Base-by-base conservation (phyloP, 2,797 vertebrate genomes). In the Centropyge bicolor region DNA sequence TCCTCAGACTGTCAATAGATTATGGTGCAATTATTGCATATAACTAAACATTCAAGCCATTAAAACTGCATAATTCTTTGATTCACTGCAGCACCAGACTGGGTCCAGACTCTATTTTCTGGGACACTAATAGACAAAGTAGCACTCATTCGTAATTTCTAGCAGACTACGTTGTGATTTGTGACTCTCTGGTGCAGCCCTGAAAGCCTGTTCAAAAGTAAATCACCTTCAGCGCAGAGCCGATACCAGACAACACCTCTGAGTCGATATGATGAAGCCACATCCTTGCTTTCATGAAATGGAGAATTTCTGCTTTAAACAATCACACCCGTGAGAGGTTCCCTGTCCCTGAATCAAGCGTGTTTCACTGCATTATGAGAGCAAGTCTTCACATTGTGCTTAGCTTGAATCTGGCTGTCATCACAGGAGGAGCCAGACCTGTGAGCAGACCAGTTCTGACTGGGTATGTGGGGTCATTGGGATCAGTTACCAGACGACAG, bases 401-500 rank as follows among this genome's bases (percentile, higher is more conserved):
- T 4, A 27, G 61, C 65, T 73, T n/a, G 71, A 48, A 55, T 78
- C 66, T 56, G 52, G 51, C 67, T 76, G 72, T 83, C 81, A 78
- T 77, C 68, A 63, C 71, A 76, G 78, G 75, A 86, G 78, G 83
- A 86, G 82, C 77, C 79, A 87, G 86, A 90, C 86, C 79, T 89
- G 80, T 19, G 67, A 83, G 86, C 82, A 85, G 87, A 89, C 86
- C 86, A 84, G 89, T 89, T 92, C 57, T 82, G 88, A 91, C 89
- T 92, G 89, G 86, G 88, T 86, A 86, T 79, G 78, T 27, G 86
- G 88, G 91, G 92, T 93, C 91, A 93, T 81, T 92, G 90, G 84
- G 92, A 91, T 93, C 91, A 90, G 84, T 92, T 92, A 91, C 89
- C 81, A 90, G 81, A 85, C 89, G 74, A 91, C 91, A 90, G 86